Base-by-base conservation (phyloP, 2,797 vertebrate species). In the Propithecus perrieri region DNA sequence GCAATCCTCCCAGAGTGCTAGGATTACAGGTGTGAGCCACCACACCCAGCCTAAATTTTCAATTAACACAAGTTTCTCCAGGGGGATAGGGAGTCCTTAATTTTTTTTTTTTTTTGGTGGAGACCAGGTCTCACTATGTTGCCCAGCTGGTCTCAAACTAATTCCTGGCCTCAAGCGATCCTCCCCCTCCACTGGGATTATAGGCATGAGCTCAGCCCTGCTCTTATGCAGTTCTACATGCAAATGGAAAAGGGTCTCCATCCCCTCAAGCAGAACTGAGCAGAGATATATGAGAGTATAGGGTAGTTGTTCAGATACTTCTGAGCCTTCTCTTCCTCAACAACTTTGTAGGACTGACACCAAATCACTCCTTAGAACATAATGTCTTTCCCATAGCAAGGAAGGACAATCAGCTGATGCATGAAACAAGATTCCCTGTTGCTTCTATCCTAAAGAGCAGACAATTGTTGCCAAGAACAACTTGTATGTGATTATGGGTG, bases 391-490 rank as follows among this genome's bases (percentile, higher is more conserved):
- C 84, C 35, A 61, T 14, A 81, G 59, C 72, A 84, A 83, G 18
- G 63, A 96, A 96, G 63, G 71, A 84, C 48, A 53, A 80, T 59
- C 76, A 43, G 59, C 69, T 86, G 65, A 94, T 46, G 53, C 85
- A 78, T 7, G 12, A 93, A 95, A 67, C 65, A 72, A 63, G 86
- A 85, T 38, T 74, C 88, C 86, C 61, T 38, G 2, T 71, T 48
- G 28, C 26, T 53, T 93, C 65, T 90, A 48, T 87, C 75, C 85
- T 71, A 69, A 95, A 92, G 67, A 90, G 35, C 55, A 89, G 53
- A 67, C 35, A 87, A 75, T 10, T 71, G 53, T 87, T 96, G 78
- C 91, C 79, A 85, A 95, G 83, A 94, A 96, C 96, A 97, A 74
- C 7, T 7, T 86, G 53, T 84, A 22, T 72, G 67, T 59, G 43